Evolutionary conservation across 64 coral and sea anemone genomes (phyloP), one percentile per base, ranked within the genome.

Genomic region (Porites lutea): DNA sequence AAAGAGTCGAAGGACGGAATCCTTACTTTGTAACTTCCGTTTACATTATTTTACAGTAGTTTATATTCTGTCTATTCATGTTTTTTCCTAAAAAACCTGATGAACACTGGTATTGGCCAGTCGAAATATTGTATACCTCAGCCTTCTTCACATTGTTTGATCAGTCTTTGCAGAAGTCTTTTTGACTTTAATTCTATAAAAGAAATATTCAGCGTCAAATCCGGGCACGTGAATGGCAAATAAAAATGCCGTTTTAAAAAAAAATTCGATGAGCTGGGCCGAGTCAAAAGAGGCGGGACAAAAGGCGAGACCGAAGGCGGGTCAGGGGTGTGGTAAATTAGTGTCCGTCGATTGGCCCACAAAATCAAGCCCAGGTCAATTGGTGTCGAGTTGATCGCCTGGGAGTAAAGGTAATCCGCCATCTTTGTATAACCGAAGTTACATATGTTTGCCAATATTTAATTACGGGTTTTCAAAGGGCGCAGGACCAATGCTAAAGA

Each of bases 41-140:
- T 68, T 68, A 63, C 27, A 37, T 63, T 63, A 63, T 63, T 63
- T 63, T 63, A 68, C 65, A 68, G 65, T 68, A 68, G n/a, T 68
- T 68, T 68, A 68, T 68, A 68, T 68, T 68, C 65, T 68, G 65
- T 2, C 16, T 68, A 68, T 68, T 68, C 18, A 68, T 68, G 4
- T 18, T 68, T 68, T 68, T 68, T 68, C 65, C 65, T 68, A 68
- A 68, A 13, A 68, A 68, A 2, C 65, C 65, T 4, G 65, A 68
- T 68, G 15, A 68, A 68, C 9, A 68, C 10, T 68, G 65, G 8
- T 37, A 37, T 37, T 37, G 27, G 27, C 27, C 27, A 37, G 27
- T 37, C 27, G 27, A 37, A 37, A 37, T 37, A 37, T 37, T 37
- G 27, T 37, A 37, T 37, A 37, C 27, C 27, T 37, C 27, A 37